Percentiles rank a stretch among this genome's conserved stretches.
Conservation (phyloP, 2,888 invertebrate genomes). For the Xylocampa areola region DNA sequence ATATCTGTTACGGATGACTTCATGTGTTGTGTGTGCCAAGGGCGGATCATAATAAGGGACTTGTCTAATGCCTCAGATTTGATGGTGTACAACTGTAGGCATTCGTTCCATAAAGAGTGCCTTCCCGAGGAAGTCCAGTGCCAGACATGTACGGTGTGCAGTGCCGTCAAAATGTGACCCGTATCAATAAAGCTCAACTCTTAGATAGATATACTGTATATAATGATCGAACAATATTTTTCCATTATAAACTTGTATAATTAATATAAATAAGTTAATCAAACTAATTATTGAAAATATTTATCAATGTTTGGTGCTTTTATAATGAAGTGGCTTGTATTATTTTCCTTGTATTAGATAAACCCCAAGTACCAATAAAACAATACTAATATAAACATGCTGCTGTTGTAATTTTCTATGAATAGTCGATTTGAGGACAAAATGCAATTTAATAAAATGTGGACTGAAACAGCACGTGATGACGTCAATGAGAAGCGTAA, state of each 20-base stretch:
- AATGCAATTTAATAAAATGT: too few relatives aligned
- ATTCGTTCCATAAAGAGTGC: slow-evolving; percentile 96
- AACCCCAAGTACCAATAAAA: slow-evolving; percentile 43
- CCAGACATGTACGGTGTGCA: slow-evolving; percentile 80
- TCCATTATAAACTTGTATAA: slow-evolving; percentile 60
- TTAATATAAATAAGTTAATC: slow-evolving; percentile 57
- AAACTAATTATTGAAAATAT: slow-evolving; percentile 57
- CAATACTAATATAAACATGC: slow-evolving; percentile 40
- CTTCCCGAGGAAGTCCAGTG: slow-evolving; percentile 88
- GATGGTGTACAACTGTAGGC: slow-evolving; percentile 96
- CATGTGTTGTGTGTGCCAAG: slow-evolving; percentile 94
- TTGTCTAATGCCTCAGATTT: slow-evolving; percentile 92
- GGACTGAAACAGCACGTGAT: too few relatives aligned
- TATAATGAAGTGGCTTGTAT: slow-evolving; percentile 78
- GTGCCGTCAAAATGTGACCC: slow-evolving; percentile 83
- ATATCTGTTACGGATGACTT: slow-evolving; percentile 93
- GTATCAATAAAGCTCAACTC: slow-evolving; percentile 68
- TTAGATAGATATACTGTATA: slow-evolving; percentile 67
- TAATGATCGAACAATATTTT: slow-evolving; percentile 51
- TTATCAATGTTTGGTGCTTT: slow-evolving; percentile 77
- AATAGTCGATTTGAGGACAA: too few relatives aligned
- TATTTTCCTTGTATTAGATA: slow-evolving; percentile 62
- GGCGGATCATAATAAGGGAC: slow-evolving; percentile 93
- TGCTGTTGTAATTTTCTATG: slow-evolving; percentile 17
- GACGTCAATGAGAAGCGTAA: too few relatives aligned